Evolutionary conservation across 2,888 invertebrate genomes (phyloP).

Genomic region (Drosophila atripex): DNA sequence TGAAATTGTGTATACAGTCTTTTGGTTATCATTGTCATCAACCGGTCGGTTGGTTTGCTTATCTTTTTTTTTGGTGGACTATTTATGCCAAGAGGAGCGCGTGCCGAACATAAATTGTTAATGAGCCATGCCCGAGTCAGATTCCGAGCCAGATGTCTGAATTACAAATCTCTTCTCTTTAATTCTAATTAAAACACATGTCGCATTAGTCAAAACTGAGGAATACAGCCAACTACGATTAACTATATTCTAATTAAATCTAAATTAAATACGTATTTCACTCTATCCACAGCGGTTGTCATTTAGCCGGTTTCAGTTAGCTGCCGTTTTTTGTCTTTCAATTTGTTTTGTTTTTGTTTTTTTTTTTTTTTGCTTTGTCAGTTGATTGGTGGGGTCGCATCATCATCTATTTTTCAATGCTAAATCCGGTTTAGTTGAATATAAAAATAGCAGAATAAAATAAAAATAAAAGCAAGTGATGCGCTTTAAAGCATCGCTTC

Average conservation of each 20-base stretch:
- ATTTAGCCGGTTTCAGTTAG: constrained; percentile 67
- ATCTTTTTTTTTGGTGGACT: constrained; percentile 11
- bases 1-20: background rate
- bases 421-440: constrained; percentile 55
- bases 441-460: constrained; percentile 32
- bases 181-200: constrained; percentile 18
- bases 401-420: constrained; percentile 38
- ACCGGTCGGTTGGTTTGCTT: constrained; percentile 55
- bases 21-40: constrained; percentile 15
- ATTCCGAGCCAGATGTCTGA: background rate
- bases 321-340: constrained; percentile 10
- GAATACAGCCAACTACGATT: constrained; percentile 20
- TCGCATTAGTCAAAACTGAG: constrained; percentile 4
- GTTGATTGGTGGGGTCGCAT: constrained; percentile 40
- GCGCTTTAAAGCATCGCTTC: constrained; percentile 20
- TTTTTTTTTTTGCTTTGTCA: constrained; percentile 12
- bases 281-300: constrained; percentile 54
- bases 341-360: constrained; percentile 12
- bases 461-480: constrained; percentile 23
- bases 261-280: constrained; percentile 54
- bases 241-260: constrained; percentile 46
- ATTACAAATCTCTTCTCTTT: constrained; percentile 26
- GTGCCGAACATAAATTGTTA: constrained; percentile 32
- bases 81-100: constrained; percentile 27
- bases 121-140: constrained; percentile 6